Percentiles rank a stretch among this genome's conserved stretches.
Evolutionary conservation across 2,797 vertebrate genomes (phyloP).

Genomic region (Sebastes itinus): DNA sequence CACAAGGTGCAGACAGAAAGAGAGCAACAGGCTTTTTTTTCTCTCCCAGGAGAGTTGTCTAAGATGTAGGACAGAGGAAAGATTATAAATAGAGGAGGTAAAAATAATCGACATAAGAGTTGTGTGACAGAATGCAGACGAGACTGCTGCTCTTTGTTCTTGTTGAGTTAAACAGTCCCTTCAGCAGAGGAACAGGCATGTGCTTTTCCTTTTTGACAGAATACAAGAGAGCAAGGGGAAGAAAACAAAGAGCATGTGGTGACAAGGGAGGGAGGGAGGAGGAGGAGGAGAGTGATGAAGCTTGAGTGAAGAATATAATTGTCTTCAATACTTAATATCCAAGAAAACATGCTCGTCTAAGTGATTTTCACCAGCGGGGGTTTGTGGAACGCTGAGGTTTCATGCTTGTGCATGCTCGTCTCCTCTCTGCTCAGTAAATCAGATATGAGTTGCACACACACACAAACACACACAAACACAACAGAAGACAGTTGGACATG

Average conservation of each 20-base stretch:
- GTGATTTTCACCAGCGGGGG: conserved; percentile 44
- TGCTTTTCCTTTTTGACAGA: conserved; percentile 35
- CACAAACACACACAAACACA: not conserved
- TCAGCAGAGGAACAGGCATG: conserved; percentile 26
- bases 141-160: conserved; percentile 50
- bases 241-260: conserved; percentile 20
- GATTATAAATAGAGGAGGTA: conserved; percentile 79
- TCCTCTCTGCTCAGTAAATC: conserved; percentile 13
- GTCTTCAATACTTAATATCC: conserved; percentile 65
- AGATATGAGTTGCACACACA: not conserved
- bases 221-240: conserved; percentile 26
- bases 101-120: conserved; percentile 73
- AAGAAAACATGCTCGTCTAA: conserved; percentile 50
- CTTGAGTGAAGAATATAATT: conserved; percentile 46
- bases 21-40: conserved; percentile 54
- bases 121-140: conserved; percentile 57
- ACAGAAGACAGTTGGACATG: conserved; percentile 8
- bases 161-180: conserved; percentile 38
- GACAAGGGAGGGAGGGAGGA: not conserved
- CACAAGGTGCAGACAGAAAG: conserved; percentile 62
- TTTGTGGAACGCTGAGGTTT: conserved; percentile 33
- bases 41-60: conserved; percentile 56
- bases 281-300: not conserved
- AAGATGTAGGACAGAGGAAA: conserved; percentile 77
- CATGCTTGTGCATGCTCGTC: not conserved